Base-by-base conservation (phyloP, 92 coral and sea anemone genomes). In the Palythoa caribaeorum region DNA sequence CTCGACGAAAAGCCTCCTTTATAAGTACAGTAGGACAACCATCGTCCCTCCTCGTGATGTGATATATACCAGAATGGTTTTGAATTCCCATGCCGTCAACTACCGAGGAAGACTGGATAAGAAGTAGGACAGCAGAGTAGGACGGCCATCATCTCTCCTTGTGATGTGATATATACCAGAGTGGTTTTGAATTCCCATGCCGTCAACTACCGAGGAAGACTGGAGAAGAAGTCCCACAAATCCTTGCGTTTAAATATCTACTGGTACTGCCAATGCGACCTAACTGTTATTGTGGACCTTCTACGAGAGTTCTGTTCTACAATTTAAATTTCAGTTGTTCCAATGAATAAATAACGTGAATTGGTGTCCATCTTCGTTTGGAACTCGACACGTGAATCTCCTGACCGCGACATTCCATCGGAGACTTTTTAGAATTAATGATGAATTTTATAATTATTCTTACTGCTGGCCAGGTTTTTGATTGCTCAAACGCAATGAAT, bases 401-500 rank as follows among this genome's bases (percentile, higher is more conserved):
- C 6, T 20, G 79, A 9, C 20, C 39, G 60, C 15, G 38, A 36
- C n/a, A 76, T n/a, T 50, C 38, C 9, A 47, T 76, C 6, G 38
- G 38, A 20, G 36, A 76, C n/a, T 11, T 72, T 72, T 72, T 38
- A 11, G 9, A n/a, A 19, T 10, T 19, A 50, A 19, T 48, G 14
- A n/a, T 21, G 11, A 35, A 54, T 76, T 76, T 50, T 16, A 44
- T 4, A 8, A 74, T 12, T 76, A 35, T 76, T 76, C 50, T 44
- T 44, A 35, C 79, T 76, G 79, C 79, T 76, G 79, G 79, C 47
- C 79, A 76, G 79, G 20, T 50, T 48, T 71, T 71, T 16, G 35
- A 60, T 38, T 50, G 60, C 37, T 47, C 10, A 2, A 76, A 35
- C 1, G 75, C 75, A 53, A 48, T 51, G 54, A 17, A 47, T 2